Evolutionary conservation across 2,797 vertebrate genomes (phyloP), one percentile per base, ranked within the genome.

Genomic region (Mormyrus proboscirostris): DNA sequence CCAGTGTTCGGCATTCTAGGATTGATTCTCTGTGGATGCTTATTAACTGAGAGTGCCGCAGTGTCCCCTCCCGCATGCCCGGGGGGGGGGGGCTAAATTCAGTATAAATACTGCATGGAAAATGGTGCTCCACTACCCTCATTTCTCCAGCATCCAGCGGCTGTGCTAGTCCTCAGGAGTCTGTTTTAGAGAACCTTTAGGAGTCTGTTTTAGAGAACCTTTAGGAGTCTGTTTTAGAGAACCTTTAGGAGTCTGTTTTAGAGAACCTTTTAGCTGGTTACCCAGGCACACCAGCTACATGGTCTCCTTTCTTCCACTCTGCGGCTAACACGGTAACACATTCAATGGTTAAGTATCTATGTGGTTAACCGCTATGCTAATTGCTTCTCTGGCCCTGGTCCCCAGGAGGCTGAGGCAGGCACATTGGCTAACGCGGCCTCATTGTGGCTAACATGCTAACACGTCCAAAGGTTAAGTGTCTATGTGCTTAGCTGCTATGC

Each of bases 331-430:
- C 10, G 9, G 5, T 38, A 33, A 73, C 12, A 73, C 65, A 2
- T 73, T 14, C 9, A 33, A 4, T 0, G 25, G 22, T 65, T 65
- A 29, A 29, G 62, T 69, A 1, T 69, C 25, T 69, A 14, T 69
- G 25, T 69, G 62, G 3, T 83, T 50, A 47, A 3, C 29, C 7
- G 29, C 10, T 25, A 59, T 88, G 90, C 50, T 12, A 90, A 89
- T 82, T 9, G 91, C 19, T 73, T 25, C 33, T 79, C 16, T 76
- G 25, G 25, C 33, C 14, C 16, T 90, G 53, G 92, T 91, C 91
- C 91, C 91, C 53, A 55, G 53, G 53, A 55, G 16, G 16, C 0
- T 55, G 53, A 88, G 90, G 16, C 91, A 90, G 76, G 82, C 89
- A 91, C 62, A 90, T 73, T 86, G 12, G 22, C 6, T 76, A n/a